Percentiles rank a stretch among this genome's conserved stretches.
Conservation (phyloP, 2,797 vertebrate species). For the Muscicapa striata region DNA sequence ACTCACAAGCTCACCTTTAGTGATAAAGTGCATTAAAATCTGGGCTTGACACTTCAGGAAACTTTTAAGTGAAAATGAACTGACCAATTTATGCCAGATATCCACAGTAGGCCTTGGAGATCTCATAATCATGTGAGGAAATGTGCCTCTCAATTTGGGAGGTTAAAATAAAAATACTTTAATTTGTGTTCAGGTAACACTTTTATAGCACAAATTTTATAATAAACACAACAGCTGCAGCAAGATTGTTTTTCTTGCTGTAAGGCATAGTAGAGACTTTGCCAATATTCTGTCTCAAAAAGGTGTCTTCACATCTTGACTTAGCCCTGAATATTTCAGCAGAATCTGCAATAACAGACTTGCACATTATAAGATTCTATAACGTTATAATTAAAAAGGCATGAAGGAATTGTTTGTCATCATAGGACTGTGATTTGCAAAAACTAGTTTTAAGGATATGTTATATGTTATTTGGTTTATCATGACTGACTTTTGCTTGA, state of each 20-base stretch:
- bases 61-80: background rate
- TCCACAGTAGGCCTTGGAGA: background rate
- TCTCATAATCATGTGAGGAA: background rate
- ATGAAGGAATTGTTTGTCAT: slow-evolving; percentile 46
- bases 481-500: background rate
- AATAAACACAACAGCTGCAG: slow-evolving; percentile 71
- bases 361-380: slow-evolving; percentile 55
- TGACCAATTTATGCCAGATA: slow-evolving; percentile 12
- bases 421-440: slow-evolving; percentile 9
- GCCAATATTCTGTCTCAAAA: slow-evolving; percentile 77
- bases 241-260: slow-evolving; percentile 64
- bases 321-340: slow-evolving; percentile 84
- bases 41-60: background rate
- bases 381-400: slow-evolving; percentile 59
- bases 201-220: slow-evolving; percentile 65
- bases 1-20: background rate
- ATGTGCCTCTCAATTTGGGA: background rate
- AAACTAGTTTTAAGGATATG: background rate
- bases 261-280: slow-evolving; percentile 72
- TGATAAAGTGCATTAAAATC: background rate
- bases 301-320: slow-evolving; percentile 80
- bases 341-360: slow-evolving; percentile 75
- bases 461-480: background rate
- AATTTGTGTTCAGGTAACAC: slow-evolving; percentile 44
- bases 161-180: slow-evolving; percentile 33